These are phyloP conservation scores for Hippopotamus amphibius DNA, from an alignment of 2,113 vertebrate genomes.

Conservation along the genomic window DNA sequence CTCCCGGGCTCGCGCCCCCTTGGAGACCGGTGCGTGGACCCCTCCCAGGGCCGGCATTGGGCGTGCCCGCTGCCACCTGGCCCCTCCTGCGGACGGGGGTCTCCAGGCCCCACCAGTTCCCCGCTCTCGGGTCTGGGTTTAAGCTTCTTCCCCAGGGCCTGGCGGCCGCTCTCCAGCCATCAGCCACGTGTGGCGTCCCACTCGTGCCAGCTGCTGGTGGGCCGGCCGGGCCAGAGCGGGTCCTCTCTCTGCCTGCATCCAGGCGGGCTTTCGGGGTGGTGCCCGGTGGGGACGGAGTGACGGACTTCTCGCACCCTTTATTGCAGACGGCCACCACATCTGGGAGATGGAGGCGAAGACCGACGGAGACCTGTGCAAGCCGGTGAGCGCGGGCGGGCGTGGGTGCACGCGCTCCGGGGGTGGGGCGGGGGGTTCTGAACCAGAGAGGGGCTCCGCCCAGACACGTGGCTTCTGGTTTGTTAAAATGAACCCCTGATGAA, in stretches of 20 bases:
- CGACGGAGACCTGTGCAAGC: constrained; percentile 95
- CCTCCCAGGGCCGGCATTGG: rapidly evolving
- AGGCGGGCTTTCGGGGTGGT: neutral
- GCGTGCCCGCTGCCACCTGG: rapidly evolving
- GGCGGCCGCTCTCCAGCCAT: neutral
- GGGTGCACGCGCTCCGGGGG: neutral
- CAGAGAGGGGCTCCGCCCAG: neutral
- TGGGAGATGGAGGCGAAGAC: constrained; percentile 99
- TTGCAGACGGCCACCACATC: constrained; percentile 97
- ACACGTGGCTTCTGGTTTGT: neutral
- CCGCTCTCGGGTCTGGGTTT: rapidly evolving
- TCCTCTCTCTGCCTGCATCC: neutral
- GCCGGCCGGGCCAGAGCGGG: neutral
- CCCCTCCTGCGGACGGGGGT: neutral
- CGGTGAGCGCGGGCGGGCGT: constrained; percentile 89
- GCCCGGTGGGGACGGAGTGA: neutral
- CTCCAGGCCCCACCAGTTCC: neutral
- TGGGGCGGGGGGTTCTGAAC: neutral
- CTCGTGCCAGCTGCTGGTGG: rapidly evolving
- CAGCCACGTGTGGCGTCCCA: rapidly evolving
- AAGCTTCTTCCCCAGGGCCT: neutral
- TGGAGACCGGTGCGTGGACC: rapidly evolving
- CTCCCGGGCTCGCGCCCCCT: neutral
- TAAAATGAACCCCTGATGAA: neutral
- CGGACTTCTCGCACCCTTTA: constrained; percentile 60